These are phyloP conservation scores for Atta colombica DNA, from an alignment of 1,140 invertebrate species.

Conservation along the genomic window DNA sequence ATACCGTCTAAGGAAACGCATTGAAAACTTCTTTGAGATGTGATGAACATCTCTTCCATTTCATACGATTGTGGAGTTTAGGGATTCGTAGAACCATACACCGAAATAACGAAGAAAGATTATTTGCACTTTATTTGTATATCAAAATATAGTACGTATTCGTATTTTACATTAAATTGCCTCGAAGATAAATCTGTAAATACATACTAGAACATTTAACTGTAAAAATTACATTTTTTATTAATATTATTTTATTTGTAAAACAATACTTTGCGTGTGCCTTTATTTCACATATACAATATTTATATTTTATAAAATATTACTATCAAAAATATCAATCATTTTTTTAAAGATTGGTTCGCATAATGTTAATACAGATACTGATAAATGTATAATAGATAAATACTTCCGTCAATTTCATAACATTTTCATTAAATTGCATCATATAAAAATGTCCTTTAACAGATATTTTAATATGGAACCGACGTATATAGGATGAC, in stretches of 20 bases:
- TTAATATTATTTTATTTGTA: slow-evolving; percentile 20
- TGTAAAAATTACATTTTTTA: slow-evolving; percentile 20
- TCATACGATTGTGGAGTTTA: not conserved
- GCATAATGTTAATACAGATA: not conserved
- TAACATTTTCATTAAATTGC: not conserved
- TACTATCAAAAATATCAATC: slow-evolving; percentile 54
- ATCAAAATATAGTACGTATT: slow-evolving; percentile 30
- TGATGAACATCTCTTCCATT: not conserved
- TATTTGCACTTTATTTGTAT: slow-evolving; percentile 53
- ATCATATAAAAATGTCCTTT: slow-evolving; percentile 23
- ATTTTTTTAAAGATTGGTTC: slow-evolving; percentile 1
- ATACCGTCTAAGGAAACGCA: slow-evolving; percentile 75
- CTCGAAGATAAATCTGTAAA: slow-evolving; percentile 25
- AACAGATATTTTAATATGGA: not conserved
- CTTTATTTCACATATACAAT: slow-evolving; percentile 5
- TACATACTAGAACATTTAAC: not conserved
- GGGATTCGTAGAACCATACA: not conserved
- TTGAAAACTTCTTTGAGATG: slow-evolving; percentile 54
- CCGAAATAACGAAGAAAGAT: slow-evolving; percentile 29
- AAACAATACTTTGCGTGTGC: slow-evolving; percentile 23
- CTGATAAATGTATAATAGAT: slow-evolving; percentile 8
- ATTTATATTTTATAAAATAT: slow-evolving; percentile 44
- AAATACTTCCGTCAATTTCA: not conserved
- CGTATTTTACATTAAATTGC: not conserved
- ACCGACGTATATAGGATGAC: not conserved